These are phyloP conservation scores for Lydus trimaculatus DNA, from an alignment of 2,888 invertebrate species.

Conservation along the genomic window DNA sequence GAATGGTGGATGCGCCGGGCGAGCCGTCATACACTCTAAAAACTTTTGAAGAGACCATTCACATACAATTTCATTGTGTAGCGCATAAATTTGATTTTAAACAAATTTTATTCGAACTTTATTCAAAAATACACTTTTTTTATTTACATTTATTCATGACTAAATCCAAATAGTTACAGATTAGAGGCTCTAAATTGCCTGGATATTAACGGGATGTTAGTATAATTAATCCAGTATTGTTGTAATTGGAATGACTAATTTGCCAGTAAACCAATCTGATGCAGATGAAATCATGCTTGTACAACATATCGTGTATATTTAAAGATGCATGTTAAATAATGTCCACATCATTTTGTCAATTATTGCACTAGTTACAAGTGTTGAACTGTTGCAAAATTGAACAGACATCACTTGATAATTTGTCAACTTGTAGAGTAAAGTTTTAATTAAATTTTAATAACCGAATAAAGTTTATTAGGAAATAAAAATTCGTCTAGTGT, in stretches of 20 bases:
- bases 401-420: not conserved
- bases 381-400: not conserved
- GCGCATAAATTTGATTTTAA: not conserved
- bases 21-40: not conserved
- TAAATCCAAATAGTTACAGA: not conserved
- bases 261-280: conserved; percentile 31
- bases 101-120: not conserved
- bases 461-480: not conserved
- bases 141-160: too few relatives aligned
- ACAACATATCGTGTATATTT: not conserved
- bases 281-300: conserved; percentile 26
- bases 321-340: not conserved
- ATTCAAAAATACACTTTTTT: not conserved
- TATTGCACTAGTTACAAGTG: not conserved
- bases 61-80: not conserved
- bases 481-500: not conserved
- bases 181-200: conserved; percentile 12
- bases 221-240: conserved; percentile 26
- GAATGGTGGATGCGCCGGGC: conserved; percentile 10
- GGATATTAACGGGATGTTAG: conserved; percentile 22
- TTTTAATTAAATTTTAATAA: not conserved
- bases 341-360: not conserved
- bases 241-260: conserved; percentile 30
- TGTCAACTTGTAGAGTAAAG: not conserved
- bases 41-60: not conserved